Percentiles rank a stretch among this genome's conserved stretches.
These are phyloP conservation scores for Drosophila parvula DNA, from an alignment of 1,140 invertebrate genomes.

Conservation along the genomic window DNA sequence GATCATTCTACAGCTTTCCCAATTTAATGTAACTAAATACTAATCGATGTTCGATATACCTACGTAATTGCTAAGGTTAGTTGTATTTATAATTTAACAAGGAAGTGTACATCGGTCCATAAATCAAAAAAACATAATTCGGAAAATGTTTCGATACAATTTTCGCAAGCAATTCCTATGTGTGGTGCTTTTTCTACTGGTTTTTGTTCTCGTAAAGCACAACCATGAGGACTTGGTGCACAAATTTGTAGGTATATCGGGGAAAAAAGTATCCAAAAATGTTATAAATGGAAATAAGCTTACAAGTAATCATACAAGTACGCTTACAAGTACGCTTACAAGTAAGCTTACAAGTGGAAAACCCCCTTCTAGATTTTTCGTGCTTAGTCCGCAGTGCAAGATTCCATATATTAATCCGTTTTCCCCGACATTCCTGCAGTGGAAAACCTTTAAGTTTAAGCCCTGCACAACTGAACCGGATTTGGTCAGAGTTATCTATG, in stretches of 20 bases:
- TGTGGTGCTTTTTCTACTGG: neutral
- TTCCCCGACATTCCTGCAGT: conserved; percentile 85
- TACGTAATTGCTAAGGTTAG: no score
- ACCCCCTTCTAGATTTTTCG: conserved; percentile 22
- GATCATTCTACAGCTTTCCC: no score
- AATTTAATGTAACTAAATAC: neutral
- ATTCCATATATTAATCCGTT: conserved; percentile 85
- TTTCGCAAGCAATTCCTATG: conserved; percentile 15
- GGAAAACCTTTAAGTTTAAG: conserved; percentile 85
- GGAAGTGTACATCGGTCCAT: neutral
- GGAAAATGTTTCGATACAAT: conserved; percentile 22
- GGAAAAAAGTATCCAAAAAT: neutral
- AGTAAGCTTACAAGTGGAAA: conserved; percentile 57
- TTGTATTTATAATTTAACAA: no score
- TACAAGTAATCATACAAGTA: neutral
- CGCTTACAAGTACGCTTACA: no score
- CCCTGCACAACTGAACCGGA: conserved; percentile 85
- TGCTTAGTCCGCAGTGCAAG: conserved; percentile 36
- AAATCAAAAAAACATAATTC: conserved; percentile 6
- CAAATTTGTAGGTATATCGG: neutral
- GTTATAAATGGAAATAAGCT: neutral
- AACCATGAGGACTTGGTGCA: neutral
- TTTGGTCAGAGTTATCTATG: conserved; percentile 83
- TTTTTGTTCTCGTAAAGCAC: conserved; percentile 12
- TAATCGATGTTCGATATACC: neutral